Evolutionary conservation across 2,888 invertebrate genomes (phyloP), one percentile per base, ranked within the genome.

Genomic region (Dioctria rufipes): DNA sequence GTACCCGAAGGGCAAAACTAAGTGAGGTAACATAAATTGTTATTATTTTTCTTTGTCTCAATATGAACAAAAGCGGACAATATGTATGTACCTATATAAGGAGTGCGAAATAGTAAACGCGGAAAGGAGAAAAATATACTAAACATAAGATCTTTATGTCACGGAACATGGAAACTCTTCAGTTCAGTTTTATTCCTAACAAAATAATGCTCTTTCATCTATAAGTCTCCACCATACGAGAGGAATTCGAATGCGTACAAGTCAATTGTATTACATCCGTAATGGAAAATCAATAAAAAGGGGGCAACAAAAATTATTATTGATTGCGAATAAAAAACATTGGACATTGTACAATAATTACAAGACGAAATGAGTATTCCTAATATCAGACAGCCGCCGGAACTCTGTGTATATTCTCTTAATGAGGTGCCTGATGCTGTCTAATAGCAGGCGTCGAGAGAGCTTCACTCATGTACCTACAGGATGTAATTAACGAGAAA

Each of bases 11-110:
- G 75, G 75, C 43, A 75, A 40, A 60, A 43, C 75, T 75, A 75
- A 75, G 75, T 75, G 75, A 43, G 60, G 75, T 75, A 40, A 60
- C 75, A 75, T 75, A 75, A 75, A 75, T 75, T 75, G 75, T 75
- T 42, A 75, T 75, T 75, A 75, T 60, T 75, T 75, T 43, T 42
- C 43, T 61, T 75, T 75, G 58, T 60, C 60, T 75, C 75, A 75
- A 75, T 75, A 60, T 61, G 60, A 75, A 58, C 40, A 60, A 5
- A 58, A 60, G 13, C 37, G 25, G 61, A 25, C 4, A n/a, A 4
- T 25, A 13, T 25, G 25, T 25, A 25, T 25, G 25, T 25, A 25
- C 25, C 25, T 25, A 13, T 13, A 60, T 13, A 60, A 11, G 25
- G 25, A 9, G 60, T 3, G 6, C 5, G 60, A 60, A 60, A 60